Evolutionary conservation across 2,797 vertebrate genomes (phyloP).

Genomic region (Phaenicophaeus curvirostris): DNA sequence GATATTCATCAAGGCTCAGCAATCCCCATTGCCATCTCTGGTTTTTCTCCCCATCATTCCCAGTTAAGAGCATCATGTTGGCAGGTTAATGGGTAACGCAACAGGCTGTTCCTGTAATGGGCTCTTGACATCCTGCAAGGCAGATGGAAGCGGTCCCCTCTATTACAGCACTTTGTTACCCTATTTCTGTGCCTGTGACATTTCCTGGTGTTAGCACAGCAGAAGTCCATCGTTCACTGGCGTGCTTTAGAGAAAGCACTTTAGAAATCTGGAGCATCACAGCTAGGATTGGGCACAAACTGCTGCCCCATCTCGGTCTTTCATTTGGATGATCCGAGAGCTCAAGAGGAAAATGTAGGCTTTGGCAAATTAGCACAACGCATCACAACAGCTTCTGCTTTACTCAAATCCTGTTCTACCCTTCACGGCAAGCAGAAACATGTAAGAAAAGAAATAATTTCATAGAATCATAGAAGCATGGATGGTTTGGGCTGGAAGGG

Average conservation of each 20-base stretch:
- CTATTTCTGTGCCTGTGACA: background rate
- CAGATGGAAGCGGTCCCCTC: background rate
- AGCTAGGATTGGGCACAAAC: background rate
- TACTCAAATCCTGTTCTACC: background rate
- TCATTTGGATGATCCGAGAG: background rate
- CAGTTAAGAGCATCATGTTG: background rate
- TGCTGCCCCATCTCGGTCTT: accelerated
- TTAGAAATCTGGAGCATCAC: accelerated
- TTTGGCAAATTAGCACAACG: background rate
- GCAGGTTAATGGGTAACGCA: background rate
- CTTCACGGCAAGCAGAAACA: background rate
- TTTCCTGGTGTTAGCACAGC: background rate
- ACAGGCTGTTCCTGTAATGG: background rate
- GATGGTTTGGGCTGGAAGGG: too few species aligned
- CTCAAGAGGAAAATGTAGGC: background rate
- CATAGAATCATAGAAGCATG: too few species aligned
- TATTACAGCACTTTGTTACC: background rate
- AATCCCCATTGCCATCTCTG: background rate
- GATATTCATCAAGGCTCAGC: slow-evolving; percentile 10
- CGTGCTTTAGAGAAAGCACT: background rate
- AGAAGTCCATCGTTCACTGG: background rate
- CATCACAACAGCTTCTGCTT: background rate
- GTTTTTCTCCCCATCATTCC: background rate
- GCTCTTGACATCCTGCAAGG: background rate
- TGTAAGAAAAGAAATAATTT: background rate